Percentiles rank a stretch among this genome's conserved stretches.
Conservation (phyloP, 2,888 invertebrate species). For the Rhabditoides inermis region DNA sequence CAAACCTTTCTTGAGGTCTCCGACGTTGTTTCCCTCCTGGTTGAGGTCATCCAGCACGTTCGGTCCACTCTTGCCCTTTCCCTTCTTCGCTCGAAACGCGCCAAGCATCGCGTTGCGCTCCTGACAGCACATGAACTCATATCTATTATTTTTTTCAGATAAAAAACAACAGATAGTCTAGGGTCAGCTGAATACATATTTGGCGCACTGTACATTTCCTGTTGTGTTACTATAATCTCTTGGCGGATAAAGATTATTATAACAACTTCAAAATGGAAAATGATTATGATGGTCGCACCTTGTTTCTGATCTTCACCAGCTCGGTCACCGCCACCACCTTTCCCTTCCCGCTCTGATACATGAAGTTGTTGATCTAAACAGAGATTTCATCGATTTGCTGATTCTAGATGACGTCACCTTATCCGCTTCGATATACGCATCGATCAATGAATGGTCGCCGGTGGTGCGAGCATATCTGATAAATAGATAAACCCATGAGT, state of each 20-base stretch:
- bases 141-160: too few relatives aligned
- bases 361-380: conserved; percentile 78
- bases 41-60: conserved; percentile 39
- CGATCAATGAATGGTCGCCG: conserved; percentile 11
- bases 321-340: conserved; percentile 79
- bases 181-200: too few relatives aligned
- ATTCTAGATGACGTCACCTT: too few relatives aligned
- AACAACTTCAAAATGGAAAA: too few relatives aligned
- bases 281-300: conserved; percentile 51
- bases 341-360: conserved; percentile 85
- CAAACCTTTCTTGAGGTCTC: conserved; percentile 43
- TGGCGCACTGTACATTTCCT: too few relatives aligned
- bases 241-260: too few relatives aligned
- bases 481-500: too few relatives aligned
- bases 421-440: conserved; percentile 20
- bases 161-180: too few relatives aligned
- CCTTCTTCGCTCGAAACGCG: conserved; percentile 35
- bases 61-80: conserved; percentile 40
- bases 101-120: conserved; percentile 60
- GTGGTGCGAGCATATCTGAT: not conserved
- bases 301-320: conserved; percentile 75
- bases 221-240: too few relatives aligned
- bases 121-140: conserved; percentile 59
- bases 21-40: conserved; percentile 31
- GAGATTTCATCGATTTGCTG: too few relatives aligned